Percentiles rank a stretch among this genome's conserved stretches.
Evolutionary conservation across 2,113 vertebrate species (phyloP).

Genomic region (Atlantisia rogersi): DNA sequence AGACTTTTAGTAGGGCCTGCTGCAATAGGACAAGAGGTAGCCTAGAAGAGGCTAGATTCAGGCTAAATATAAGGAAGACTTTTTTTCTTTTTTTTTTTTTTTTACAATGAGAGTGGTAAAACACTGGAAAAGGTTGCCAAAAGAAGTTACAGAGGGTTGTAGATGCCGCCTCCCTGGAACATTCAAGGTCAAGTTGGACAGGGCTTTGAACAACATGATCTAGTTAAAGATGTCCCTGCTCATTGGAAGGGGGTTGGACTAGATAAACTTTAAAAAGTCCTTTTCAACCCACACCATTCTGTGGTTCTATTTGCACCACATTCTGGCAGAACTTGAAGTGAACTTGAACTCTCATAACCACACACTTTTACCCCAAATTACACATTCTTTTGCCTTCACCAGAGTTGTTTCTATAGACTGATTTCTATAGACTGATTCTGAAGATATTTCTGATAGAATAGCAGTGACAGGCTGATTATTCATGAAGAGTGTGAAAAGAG

Average conservation of each 20-base stretch:
- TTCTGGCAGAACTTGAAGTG: neutral
- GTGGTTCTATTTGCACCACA: neutral
- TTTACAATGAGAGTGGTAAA: neutral
- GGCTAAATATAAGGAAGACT: neutral
- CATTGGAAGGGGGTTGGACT: neutral
- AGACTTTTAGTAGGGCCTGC: neutral
- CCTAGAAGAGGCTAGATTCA: neutral
- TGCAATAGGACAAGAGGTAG: neutral
- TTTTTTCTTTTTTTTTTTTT: neutral
- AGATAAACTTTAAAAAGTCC: neutral
- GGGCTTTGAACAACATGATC: neutral
- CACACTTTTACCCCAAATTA: neutral
- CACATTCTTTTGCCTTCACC: neutral
- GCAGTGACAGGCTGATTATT: neutral
- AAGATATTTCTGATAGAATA: neutral
- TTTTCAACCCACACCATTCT: neutral
- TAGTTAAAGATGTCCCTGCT: neutral
- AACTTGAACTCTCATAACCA: neutral
- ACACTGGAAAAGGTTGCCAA: neutral
- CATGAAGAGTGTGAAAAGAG: neutral
- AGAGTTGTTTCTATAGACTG: neutral
- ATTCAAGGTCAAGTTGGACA: fast-evolving
- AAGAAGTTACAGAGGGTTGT: neutral
- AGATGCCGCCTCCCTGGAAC: neutral
- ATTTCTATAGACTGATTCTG: neutral